These are phyloP conservation scores for Metallyticus violacea DNA, from an alignment of 2,888 invertebrate species.

Conservation along the genomic window DNA sequence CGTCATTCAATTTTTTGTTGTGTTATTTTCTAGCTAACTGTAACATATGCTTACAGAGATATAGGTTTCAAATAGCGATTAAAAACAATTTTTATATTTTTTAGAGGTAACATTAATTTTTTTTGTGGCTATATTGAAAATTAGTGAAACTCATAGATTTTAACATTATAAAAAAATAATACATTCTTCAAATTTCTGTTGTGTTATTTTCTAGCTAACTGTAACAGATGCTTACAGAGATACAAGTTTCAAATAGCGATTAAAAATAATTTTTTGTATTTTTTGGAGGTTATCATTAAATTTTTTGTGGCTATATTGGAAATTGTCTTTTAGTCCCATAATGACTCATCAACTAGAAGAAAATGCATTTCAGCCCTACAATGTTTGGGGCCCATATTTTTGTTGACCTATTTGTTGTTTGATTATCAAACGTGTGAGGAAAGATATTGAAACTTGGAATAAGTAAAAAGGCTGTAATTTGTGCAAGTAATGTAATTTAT, in stretches of 20 bases:
- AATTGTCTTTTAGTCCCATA: not conserved
- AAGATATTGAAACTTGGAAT: conserved; percentile 20
- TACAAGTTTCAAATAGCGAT: not conserved
- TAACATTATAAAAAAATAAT: not conserved
- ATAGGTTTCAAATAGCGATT: not conserved
- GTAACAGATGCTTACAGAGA: too few species aligned
- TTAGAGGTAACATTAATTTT: not conserved
- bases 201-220: not conserved
- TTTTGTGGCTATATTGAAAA: not conserved
- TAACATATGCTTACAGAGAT: too few species aligned
- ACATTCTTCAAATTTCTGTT: not conserved
- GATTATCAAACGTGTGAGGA: not conserved
- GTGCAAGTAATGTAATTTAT: conserved; percentile 15
- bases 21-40: not conserved
- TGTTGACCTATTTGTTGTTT: not conserved
- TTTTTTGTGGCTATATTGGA: not conserved
- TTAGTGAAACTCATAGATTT: too few species aligned
- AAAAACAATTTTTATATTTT: not conserved
- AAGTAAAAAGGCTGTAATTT: conserved; percentile 33
- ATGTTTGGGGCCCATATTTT: not conserved
- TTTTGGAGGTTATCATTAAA: not conserved
- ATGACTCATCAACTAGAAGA: too few species aligned
- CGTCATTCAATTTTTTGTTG: not conserved
- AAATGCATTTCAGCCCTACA: not conserved
- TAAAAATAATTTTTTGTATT: not conserved